Evolutionary conservation across 2,797 vertebrate species (phyloP).

Genomic region (Eidolon dupreanum): DNA sequence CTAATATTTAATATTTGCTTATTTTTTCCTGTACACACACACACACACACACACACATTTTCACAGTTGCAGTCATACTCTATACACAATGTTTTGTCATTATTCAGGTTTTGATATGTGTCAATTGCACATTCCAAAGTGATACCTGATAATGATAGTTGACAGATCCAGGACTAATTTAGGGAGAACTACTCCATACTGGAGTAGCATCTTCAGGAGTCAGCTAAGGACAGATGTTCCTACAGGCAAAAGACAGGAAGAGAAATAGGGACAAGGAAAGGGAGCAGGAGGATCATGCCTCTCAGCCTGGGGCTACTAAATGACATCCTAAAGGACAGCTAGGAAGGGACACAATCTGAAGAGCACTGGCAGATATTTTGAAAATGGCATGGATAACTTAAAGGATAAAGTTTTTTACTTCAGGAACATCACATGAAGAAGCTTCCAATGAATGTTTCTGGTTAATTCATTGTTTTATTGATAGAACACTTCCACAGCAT

Average conservation of each 20-base stretch:
- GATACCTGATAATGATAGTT: background rate
- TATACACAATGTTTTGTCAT: background rate
- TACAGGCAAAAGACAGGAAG: background rate
- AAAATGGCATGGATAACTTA: background rate
- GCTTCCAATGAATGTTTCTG: background rate
- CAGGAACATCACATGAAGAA: background rate
- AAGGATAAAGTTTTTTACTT: conserved; percentile 13
- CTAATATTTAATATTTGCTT: background rate
- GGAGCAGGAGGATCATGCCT: background rate
- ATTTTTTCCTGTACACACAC: background rate
- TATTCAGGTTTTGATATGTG: background rate
- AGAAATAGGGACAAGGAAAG: background rate
- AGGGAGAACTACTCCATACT: background rate
- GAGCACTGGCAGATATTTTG: background rate
- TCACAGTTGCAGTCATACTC: background rate
- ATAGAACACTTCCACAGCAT: background rate
- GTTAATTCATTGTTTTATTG: background rate
- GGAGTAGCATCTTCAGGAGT: background rate
- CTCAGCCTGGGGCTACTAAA: background rate
- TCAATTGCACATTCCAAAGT: background rate
- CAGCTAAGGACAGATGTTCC: conserved; percentile 10
- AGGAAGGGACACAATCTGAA: background rate
- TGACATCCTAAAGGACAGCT: background rate
- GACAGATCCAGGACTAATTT: background rate
- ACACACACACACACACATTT: background rate